Evolutionary conservation across 2,113 vertebrate genomes (phyloP).

Genomic region (Halcyon senegalensis): DNA sequence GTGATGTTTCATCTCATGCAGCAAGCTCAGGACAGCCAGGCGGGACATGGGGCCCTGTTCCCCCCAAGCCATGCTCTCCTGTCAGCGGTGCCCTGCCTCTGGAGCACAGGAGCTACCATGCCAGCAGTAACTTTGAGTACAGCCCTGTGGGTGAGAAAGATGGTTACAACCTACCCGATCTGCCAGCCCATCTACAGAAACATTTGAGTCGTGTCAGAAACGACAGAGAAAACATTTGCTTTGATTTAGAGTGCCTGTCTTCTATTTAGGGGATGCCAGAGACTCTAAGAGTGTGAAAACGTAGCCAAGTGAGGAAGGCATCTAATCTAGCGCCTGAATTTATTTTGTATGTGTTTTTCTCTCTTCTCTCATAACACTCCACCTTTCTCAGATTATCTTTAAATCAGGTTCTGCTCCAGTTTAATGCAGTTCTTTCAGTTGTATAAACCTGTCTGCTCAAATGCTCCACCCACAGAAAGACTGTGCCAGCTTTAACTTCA

Average conservation of each 20-base stretch:
- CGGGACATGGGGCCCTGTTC: not conserved
- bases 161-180: slow-evolving; percentile 1
- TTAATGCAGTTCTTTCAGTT: slow-evolving; percentile 36
- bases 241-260: slow-evolving; percentile 15
- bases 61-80: rapidly evolving
- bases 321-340: slow-evolving; percentile 6
- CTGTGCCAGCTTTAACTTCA: slow-evolving; percentile 41
- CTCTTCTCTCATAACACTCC: slow-evolving; percentile 15
- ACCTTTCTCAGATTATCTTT: slow-evolving; percentile 10
- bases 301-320: not conserved
- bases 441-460: slow-evolving; percentile 51
- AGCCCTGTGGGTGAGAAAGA: not conserved
- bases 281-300: not conserved
- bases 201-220: not conserved
- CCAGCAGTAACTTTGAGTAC: not conserved
- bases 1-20: not conserved
- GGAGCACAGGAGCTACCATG: not conserved
- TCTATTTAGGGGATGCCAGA: slow-evolving; percentile 24
- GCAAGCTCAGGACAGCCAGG: not conserved
- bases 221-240: slow-evolving; percentile 14
- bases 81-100: not conserved
- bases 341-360: slow-evolving; percentile 41
- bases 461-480: slow-evolving; percentile 18
- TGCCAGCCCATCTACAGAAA: not conserved
- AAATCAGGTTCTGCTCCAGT: slow-evolving; percentile 27